A percentile compares a stretch with the other conserved stretches of the same genome.
Evolutionary conservation across 2,888 invertebrate genomes (phyloP).

Genomic region (Dryocosmus kuriphilus): DNA sequence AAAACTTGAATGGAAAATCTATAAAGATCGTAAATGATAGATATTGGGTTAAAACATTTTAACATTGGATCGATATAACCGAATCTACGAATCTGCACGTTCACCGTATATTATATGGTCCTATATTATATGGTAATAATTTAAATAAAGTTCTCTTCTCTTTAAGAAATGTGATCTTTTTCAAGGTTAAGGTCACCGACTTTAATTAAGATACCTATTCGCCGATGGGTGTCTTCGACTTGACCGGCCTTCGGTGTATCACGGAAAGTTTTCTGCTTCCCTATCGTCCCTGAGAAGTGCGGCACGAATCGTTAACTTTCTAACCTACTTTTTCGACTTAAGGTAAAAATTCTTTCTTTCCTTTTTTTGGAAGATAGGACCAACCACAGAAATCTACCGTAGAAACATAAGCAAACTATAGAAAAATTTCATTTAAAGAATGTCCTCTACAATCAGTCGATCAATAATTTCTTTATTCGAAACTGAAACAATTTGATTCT

Average conservation of each 20-base stretch:
- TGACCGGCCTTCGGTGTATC: conserved; percentile 18
- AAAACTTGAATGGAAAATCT: no score
- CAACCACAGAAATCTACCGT: background rate
- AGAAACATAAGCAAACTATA: background rate
- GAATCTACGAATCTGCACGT: background rate
- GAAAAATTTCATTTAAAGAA: background rate
- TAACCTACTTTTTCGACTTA: conserved; percentile 55
- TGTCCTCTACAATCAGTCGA: background rate
- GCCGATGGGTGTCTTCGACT: conserved; percentile 16
- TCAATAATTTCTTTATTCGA: background rate
- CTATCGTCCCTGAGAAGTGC: conserved; percentile 55
- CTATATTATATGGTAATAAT: background rate
- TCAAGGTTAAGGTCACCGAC: conserved; percentile 22
- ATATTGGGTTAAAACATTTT: no score
- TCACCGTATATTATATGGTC: background rate
- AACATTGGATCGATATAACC: background rate
- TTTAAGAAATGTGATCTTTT: conserved; percentile 10
- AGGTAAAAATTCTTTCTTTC: conserved; percentile 18
- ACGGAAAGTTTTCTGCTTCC: conserved; percentile 37
- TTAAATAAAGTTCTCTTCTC: background rate
- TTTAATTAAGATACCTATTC: conserved; percentile 33
- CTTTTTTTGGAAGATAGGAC: conserved; percentile 1
- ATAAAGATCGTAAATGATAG: no score
- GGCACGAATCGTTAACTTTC: conserved; percentile 56
- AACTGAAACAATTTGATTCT: background rate